Evolutionary conservation across 1,140 invertebrate species (phyloP).

Genomic region (Drosophila mojavensis): DNA sequence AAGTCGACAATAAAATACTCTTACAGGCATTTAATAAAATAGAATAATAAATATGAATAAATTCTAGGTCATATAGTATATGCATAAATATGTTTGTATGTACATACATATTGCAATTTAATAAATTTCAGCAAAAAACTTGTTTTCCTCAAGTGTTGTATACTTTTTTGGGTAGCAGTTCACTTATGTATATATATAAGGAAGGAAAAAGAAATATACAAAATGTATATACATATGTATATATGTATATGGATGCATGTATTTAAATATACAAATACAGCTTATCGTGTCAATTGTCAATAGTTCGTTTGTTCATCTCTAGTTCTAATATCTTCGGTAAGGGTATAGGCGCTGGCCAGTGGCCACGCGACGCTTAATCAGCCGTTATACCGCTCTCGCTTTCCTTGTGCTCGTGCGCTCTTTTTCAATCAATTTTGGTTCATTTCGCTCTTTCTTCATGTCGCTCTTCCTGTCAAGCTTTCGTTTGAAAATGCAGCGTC

Average conservation of each 20-base stretch:
- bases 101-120: background rate
- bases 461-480: conserved; percentile 6
- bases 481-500: background rate
- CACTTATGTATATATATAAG: too few species aligned
- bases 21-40: background rate
- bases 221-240: too few species aligned
- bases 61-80: background rate
- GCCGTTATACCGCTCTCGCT: background rate
- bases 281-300: too few species aligned
- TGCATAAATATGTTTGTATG: background rate
- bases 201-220: too few species aligned
- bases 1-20: background rate
- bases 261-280: too few species aligned
- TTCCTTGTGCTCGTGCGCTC: background rate
- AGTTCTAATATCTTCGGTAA: background rate
- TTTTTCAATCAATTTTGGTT: background rate
- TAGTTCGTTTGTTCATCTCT: background rate
- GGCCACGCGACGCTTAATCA: conserved; percentile 29
- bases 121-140: background rate
- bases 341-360: conserved; percentile 23
- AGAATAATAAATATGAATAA: background rate
- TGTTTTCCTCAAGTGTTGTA: background rate
- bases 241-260: background rate
- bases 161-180: too few species aligned
- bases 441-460: background rate